Percentiles rank a stretch among this genome's conserved stretches.
Conservation (phyloP, 1,140 invertebrate genomes). For the Anastatus disparis region DNA sequence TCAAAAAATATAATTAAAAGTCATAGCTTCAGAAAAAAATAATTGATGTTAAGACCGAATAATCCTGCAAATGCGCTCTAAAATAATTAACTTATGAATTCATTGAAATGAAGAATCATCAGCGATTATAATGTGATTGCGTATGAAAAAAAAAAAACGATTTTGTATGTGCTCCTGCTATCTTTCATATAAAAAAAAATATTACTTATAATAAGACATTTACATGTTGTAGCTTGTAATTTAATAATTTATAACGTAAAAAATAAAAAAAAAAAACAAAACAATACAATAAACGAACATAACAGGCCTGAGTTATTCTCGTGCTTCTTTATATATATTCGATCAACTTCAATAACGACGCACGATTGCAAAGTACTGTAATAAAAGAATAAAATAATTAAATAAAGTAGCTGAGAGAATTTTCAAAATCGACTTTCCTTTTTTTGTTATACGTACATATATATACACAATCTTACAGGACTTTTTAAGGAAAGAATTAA, state of each 20-base stretch:
- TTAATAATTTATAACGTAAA: constrained; percentile 30
- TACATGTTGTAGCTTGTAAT: constrained; percentile 11
- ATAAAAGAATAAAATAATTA: not conserved
- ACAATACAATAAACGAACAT: constrained; percentile 28
- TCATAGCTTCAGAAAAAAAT: too few species aligned
- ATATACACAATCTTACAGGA: not conserved
- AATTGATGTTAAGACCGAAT: constrained; percentile 2
- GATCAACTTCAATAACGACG: not conserved
- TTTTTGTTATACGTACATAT: not conserved
- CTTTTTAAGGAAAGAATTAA: constrained; percentile 19
- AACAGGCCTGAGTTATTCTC: constrained; percentile 23
- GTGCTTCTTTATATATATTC: constrained; percentile 1
- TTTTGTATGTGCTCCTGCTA: constrained; percentile 25
- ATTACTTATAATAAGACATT: not conserved
- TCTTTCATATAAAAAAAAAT: constrained; percentile 21
- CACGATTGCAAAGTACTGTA: not conserved
- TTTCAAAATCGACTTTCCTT: constrained; percentile 27
- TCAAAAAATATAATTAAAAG: too few species aligned
- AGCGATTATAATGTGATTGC: not conserved
- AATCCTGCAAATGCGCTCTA: not conserved
- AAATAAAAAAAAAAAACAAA: not conserved
- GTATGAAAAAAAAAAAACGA: not conserved
- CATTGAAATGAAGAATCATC: not conserved
- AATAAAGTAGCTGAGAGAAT: too few species aligned
- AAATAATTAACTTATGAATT: too few species aligned